These are phyloP conservation scores for Gymnodraco acuticeps DNA, from an alignment of 2,797 vertebrate genomes.

Conservation along the genomic window DNA sequence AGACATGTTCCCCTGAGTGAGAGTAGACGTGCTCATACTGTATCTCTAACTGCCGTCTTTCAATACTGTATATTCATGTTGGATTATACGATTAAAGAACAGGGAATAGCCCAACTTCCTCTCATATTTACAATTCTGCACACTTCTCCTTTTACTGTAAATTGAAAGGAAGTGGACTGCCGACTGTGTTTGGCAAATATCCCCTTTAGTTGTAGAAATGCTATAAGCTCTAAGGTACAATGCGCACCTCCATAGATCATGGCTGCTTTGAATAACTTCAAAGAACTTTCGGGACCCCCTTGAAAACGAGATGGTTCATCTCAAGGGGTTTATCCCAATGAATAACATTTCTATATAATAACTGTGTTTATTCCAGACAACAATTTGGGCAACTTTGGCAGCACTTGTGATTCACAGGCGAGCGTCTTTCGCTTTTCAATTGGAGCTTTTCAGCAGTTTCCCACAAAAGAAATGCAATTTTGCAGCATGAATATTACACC, in stretches of 20 bases:
- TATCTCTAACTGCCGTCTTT: not conserved
- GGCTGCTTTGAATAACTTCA: conserved; percentile 44
- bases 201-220: conserved; percentile 3
- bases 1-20: not conserved
- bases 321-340: too few species aligned
- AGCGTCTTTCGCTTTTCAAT: conserved; percentile 45
- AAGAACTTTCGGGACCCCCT: too few species aligned
- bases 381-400: conserved; percentile 50
- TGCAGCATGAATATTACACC: conserved; percentile 67
- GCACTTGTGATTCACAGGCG: conserved; percentile 52
- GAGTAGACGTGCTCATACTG: not conserved
- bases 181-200: conserved; percentile 26
- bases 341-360: too few species aligned
- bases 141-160: conserved; percentile 26
- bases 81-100: conserved; percentile 3
- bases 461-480: conserved; percentile 72
- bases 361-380: conserved; percentile 54
- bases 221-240: conserved; percentile 22
- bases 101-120: conserved; percentile 21
- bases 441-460: conserved; percentile 48
- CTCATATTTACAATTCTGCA: conserved; percentile 11
- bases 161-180: conserved; percentile 19
- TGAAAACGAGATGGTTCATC: too few species aligned
- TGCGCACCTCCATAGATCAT: conserved; percentile 25
- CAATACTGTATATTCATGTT: not conserved